Conservation (phyloP, 2,113 vertebrate species). For the Podarcis cretensis region DNA sequence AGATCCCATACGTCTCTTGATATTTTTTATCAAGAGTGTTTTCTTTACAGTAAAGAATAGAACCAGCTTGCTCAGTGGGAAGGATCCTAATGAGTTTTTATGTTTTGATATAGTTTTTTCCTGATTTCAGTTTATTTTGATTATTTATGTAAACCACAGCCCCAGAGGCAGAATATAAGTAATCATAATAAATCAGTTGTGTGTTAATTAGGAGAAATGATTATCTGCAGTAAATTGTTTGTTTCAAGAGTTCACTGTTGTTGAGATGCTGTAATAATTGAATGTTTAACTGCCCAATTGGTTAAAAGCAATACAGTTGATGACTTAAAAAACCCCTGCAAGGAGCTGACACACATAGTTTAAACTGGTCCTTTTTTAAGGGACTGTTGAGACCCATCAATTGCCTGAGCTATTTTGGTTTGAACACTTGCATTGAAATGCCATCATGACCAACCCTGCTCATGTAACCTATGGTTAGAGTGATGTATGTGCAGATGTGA, state of each 20-base stretch:
- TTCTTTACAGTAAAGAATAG: neutral
- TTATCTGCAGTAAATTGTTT: neutral
- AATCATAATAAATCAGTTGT: neutral
- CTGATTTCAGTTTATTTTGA: neutral
- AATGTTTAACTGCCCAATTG: neutral
- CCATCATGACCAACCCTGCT: neutral
- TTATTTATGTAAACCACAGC: neutral
- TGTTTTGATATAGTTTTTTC: neutral
- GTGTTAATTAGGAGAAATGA: neutral
- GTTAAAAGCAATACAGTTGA: neutral
- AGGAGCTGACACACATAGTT: neutral
- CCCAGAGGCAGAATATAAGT: neutral
- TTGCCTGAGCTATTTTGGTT: neutral
- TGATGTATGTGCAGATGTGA: neutral
- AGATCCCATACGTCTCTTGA: neutral
- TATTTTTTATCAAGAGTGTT: neutral
- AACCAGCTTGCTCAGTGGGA: neutral
- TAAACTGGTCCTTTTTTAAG: neutral
- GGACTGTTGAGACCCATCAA: neutral
- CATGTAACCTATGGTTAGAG: neutral
- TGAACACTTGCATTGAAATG: neutral
- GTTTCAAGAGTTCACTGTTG: neutral
- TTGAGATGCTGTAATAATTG: neutral
- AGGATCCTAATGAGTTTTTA: neutral
- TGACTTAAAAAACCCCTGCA: neutral